These are phyloP conservation scores for Trissolcus basalis DNA, from an alignment of 1,140 invertebrate species.

Conservation along the genomic window DNA sequence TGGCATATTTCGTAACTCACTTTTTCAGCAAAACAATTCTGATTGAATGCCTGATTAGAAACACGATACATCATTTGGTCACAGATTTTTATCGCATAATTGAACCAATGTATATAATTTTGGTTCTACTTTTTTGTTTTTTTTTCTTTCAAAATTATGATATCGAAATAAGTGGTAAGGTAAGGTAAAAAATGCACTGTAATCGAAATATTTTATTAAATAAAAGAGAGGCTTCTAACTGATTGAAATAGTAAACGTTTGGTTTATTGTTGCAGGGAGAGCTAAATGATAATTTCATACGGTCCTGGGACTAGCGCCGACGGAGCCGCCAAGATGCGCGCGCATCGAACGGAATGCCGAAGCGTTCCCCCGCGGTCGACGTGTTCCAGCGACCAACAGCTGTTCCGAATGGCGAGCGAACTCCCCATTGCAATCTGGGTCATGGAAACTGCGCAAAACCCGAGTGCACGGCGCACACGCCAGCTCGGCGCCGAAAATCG, in stretches of 20 bases:
- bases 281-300: conserved; percentile 59
- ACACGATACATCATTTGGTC: too few species aligned
- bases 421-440: conserved; percentile 74
- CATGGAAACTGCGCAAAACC: conserved; percentile 75
- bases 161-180: too few species aligned
- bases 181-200: too few species aligned
- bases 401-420: conserved; percentile 74
- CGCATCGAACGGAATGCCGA: conserved; percentile 68
- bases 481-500: conserved; percentile 45
- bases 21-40: too few species aligned
- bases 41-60: too few species aligned
- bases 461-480: conserved; percentile 31
- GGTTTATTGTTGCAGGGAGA: conserved; percentile 2
- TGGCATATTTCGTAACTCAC: too few species aligned
- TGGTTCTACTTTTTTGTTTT: too few species aligned
- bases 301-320: conserved; percentile 69
- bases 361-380: conserved; percentile 69
- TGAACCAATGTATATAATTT: too few species aligned
- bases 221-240: background rate
- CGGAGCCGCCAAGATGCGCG: conserved; percentile 72
- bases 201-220: background rate
- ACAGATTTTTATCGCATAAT: too few species aligned
- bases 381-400: conserved; percentile 73
- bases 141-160: too few species aligned
- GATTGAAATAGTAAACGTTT: conserved; percentile 1